Evolutionary conservation across 2,113 vertebrate genomes (phyloP).

Genomic region (Heterotis niloticus): DNA sequence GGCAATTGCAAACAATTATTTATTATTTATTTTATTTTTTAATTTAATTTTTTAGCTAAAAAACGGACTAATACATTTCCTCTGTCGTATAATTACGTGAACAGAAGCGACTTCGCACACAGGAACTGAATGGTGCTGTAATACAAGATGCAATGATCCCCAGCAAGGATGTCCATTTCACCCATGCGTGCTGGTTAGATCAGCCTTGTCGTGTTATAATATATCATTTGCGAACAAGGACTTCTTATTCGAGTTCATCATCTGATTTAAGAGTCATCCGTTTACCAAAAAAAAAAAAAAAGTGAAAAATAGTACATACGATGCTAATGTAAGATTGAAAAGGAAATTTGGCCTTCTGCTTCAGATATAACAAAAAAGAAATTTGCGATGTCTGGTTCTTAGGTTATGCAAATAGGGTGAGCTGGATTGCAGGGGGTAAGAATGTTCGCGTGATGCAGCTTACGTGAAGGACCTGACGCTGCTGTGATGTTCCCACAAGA

Average conservation of each 20-base stretch:
- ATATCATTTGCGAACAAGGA: no score
- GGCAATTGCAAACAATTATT: no score
- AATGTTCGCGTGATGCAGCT: background rate
- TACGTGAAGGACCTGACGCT: conserved; percentile 3
- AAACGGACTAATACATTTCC: no score
- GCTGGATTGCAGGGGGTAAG: background rate
- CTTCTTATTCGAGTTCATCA: background rate
- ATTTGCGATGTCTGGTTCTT: background rate
- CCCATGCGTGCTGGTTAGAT: background rate
- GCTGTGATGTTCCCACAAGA: background rate
- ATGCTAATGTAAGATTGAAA: background rate
- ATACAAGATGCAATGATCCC: no score
- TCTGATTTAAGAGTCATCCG: conserved; percentile 7
- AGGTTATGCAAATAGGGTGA: no score
- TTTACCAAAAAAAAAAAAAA: background rate
- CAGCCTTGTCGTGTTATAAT: background rate
- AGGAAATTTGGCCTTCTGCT: conserved; percentile 26
- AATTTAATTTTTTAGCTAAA: no score
- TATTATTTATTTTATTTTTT: no score
- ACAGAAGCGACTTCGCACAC: no score
- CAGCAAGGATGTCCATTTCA: no score
- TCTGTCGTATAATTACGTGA: no score
- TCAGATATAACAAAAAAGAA: conserved; percentile 8
- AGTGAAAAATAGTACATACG: background rate
- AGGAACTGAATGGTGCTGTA: no score